These are phyloP conservation scores for Channa striata DNA, from an alignment of 2,797 vertebrate genomes.

Conservation along the genomic window DNA sequence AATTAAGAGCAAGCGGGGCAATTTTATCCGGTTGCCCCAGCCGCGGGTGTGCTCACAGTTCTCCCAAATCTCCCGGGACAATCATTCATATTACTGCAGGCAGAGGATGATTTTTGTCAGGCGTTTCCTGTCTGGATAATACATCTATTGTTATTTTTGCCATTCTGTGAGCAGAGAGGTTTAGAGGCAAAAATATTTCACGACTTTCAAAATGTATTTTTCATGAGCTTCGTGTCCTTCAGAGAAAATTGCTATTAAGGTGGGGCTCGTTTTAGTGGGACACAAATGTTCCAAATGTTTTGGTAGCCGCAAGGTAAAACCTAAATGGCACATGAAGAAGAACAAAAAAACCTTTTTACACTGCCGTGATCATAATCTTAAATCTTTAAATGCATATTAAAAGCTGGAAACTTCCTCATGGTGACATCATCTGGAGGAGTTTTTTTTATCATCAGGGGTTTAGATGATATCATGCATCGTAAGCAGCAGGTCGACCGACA, in stretches of 20 bases:
- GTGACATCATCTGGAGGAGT: too few species aligned
- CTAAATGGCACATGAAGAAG: slow-evolving; percentile 34
- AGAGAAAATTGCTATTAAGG: slow-evolving; percentile 60
- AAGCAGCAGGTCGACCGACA: too few species aligned
- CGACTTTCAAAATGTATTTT: slow-evolving; percentile 75
- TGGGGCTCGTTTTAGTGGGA: slow-evolving; percentile 59
- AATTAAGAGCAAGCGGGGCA: slow-evolving; percentile 75
- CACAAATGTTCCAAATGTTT: slow-evolving; percentile 60
- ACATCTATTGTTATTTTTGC: slow-evolving; percentile 71
- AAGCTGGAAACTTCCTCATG: too few species aligned
- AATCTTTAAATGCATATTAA: too few species aligned
- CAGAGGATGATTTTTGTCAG: slow-evolving; percentile 68
- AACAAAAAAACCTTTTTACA: background rate
- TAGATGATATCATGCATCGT: too few species aligned
- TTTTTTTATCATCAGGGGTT: too few species aligned
- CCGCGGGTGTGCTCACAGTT: slow-evolving; percentile 54
- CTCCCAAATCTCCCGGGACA: slow-evolving; percentile 65
- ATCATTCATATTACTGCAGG: slow-evolving; percentile 70
- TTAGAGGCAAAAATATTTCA: slow-evolving; percentile 64
- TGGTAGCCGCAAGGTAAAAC: slow-evolving; percentile 39
- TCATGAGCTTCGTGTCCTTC: slow-evolving; percentile 64
- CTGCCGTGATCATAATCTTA: slow-evolving; percentile 10
- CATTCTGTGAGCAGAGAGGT: slow-evolving; percentile 47
- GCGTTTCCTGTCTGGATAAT: slow-evolving; percentile 71
- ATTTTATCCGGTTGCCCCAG: slow-evolving; percentile 58